Evolutionary conservation across 2,797 vertebrate species (phyloP), one percentile per base, ranked within the genome.

Genomic region (Onychomys torridus): DNA sequence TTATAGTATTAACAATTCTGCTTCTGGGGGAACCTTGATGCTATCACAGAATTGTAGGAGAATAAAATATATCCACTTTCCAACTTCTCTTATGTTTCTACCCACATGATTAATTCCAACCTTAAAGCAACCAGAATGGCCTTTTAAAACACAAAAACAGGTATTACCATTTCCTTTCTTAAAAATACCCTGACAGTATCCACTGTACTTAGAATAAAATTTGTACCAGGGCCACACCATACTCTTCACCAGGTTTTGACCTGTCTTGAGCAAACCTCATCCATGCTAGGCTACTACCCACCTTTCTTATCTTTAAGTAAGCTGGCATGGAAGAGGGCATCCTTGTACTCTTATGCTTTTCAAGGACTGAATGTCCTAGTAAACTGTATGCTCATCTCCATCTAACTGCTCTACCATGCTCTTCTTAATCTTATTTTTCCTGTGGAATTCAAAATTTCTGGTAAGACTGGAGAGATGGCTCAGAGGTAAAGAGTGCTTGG

Each of bases 91-190:
- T 90, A 46, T 5, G 40, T 37, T 91, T 94, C 17, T 2, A 69
- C 23, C 4, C 12, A 83, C 52, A 40, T 32, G 93, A 14, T 40
- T 81, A 29, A 12, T 79, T 6, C 2, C 13, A 7, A 78, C 8
- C 37, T 93, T 19, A 52, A 34, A 40, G 83, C 55, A 86, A 49
- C n/a, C 40, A 83, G 19, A 88, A 52, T 46, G 34, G 14, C 61
- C 63, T 92, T 95, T 81, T 86, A 89, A 95, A 96, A 61, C 52
- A 73, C 81, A 82, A 71, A 79, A 67, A 40, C 14, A 69, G 67
- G 78, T 85, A 4, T 11, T 27, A 49, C 23, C 16, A n/a, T 43
- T 34, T 25, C 29, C 1, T 65, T 40, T 29, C 21, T 95, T 92
- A 29, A 71, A 94, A 55, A 37, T 57, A 5, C 81, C 59, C 29